These are phyloP conservation scores for Hystrix cristata DNA, from an alignment of 2,113 vertebrate genomes.

Conservation along the genomic window DNA sequence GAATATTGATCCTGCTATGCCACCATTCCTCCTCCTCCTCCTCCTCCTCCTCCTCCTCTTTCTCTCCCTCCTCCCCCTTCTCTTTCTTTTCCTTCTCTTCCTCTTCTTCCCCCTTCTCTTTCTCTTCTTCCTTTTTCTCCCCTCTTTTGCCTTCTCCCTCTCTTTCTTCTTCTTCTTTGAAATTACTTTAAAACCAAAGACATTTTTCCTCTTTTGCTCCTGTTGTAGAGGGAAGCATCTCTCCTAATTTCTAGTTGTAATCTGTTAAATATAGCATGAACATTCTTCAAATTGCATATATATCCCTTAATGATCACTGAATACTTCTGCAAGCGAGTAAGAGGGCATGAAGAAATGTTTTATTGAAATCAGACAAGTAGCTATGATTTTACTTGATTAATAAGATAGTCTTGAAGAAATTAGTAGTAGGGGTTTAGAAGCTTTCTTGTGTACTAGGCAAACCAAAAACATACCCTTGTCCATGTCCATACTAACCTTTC, in stretches of 20 bases:
- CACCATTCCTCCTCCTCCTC: neutral
- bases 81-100: no score
- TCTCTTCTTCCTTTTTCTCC: neutral
- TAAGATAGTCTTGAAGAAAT: neutral
- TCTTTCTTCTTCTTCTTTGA: neutral
- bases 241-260: neutral
- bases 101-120: neutral
- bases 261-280: neutral
- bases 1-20: no score
- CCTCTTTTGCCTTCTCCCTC: neutral
- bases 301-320: no score
- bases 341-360: neutral
- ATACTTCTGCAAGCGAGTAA: neutral
- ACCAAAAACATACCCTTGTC: no score
- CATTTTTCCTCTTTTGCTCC: neutral
- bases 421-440: no score
- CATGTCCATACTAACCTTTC: no score
- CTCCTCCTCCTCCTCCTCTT: neutral
- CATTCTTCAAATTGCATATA: neutral
- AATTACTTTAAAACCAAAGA: neutral
- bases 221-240: neutral
- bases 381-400: neutral
- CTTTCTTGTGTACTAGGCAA: no score
- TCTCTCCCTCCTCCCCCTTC: neutral
- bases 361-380: neutral